phyloP scores from a whole-genome alignment of 2,888 invertebrate species.

The Eilema caniola region DNA sequence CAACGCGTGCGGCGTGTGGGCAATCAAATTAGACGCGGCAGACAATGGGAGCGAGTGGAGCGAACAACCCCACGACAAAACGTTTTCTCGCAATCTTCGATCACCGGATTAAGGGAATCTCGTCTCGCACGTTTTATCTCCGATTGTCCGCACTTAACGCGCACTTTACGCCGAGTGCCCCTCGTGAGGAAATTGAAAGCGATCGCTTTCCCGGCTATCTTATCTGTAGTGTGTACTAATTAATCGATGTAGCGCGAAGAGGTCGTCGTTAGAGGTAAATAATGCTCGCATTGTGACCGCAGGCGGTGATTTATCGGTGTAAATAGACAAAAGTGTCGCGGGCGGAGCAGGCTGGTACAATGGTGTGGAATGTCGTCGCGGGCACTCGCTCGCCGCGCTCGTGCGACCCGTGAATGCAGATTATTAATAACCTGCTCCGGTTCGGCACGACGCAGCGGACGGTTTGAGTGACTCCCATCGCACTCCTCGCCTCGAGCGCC shows the following conservation, averaged over 20 bases:
- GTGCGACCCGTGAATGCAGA: conserved; percentile 84
- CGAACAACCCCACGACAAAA: conserved; percentile 86
- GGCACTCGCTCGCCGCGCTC: conserved; percentile 76
- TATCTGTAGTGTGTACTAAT: conserved; percentile 86
- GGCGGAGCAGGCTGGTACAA: conserved; percentile 82
- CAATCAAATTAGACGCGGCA: conserved; percentile 83
- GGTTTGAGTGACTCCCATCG: conserved; percentile 67
- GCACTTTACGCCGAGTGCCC: conserved; percentile 86
- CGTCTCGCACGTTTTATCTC: conserved; percentile 86
- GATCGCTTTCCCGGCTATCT: conserved; percentile 85
- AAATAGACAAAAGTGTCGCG: conserved; percentile 86
- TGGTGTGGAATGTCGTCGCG: conserved; percentile 84
- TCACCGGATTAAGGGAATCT: conserved; percentile 86
- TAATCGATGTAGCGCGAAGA: conserved; percentile 82
- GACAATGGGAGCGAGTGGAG: conserved; percentile 79
- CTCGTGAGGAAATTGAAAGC: conserved; percentile 87
- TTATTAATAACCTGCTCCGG: conserved; percentile 84
- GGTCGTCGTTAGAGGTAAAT: conserved; percentile 82
- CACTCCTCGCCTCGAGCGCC: conserved; percentile 74
- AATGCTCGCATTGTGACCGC: conserved; percentile 78
- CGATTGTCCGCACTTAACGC: conserved; percentile 87
- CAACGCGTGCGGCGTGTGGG: conserved; percentile 73
- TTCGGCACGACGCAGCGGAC: conserved; percentile 64
- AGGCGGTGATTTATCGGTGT: conserved; percentile 83
- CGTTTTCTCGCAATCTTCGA: conserved; percentile 87